These are phyloP conservation scores for Phoxinus dragarum DNA, from an alignment of 2,797 vertebrate species.

Conservation along the genomic window DNA sequence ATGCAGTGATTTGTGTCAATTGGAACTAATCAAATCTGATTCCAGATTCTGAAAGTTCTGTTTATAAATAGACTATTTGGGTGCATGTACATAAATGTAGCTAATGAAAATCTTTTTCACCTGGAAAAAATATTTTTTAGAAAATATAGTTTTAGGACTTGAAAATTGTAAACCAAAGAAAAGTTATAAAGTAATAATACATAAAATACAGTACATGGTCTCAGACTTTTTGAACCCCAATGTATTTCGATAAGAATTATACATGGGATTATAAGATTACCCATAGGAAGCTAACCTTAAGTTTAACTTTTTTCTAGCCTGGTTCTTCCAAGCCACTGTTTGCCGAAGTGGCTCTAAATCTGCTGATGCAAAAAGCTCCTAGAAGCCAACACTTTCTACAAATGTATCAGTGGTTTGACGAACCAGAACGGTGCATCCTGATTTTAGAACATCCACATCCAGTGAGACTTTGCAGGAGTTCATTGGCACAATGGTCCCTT, in stretches of 20 bases:
- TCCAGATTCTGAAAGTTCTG: neutral
- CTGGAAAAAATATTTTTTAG: too few relatives aligned
- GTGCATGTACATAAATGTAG: neutral
- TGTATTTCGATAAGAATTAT: neutral
- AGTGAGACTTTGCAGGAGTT: neutral
- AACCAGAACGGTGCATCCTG: neutral
- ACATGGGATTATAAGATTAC: neutral
- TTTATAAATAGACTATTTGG: neutral
- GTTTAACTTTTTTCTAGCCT: neutral
- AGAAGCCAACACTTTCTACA: neutral
- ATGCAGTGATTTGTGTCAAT: neutral
- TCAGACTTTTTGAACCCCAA: neutral
- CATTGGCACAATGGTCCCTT: neutral
- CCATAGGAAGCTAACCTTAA: neutral
- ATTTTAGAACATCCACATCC: conserved; percentile 8
- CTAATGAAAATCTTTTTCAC: neutral
- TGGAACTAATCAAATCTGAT: neutral
- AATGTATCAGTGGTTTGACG: conserved; percentile 16
- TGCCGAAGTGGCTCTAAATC: conserved; percentile 5
- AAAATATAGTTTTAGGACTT: neutral
- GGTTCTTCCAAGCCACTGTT: neutral
- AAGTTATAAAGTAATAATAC: neutral
- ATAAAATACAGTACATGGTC: neutral
- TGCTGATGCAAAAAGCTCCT: neutral
- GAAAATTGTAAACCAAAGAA: neutral